Base-by-base conservation (phyloP, 1,140 invertebrate genomes). In the Atta texana region DNA sequence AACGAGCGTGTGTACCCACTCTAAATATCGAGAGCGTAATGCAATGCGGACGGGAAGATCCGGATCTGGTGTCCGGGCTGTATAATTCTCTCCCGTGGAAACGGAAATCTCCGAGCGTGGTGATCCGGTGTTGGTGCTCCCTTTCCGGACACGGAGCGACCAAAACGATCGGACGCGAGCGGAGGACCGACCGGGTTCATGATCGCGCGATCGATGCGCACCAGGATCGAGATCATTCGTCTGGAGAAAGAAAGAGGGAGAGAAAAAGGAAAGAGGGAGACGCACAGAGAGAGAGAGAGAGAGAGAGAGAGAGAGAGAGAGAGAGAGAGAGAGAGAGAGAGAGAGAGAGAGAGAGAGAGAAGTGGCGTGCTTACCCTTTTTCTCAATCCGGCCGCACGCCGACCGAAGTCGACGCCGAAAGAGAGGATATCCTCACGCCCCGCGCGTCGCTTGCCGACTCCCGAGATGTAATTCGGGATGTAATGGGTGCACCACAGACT, bases 351-450 rank as follows among this genome's bases (percentile, higher is more conserved):
- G 3, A 66, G 8, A 39, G 0, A 66, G 18, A 66, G n/a, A 66
- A 34, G 31, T 66, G 63, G 66, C n/a, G 31, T 21, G 66, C 87
- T 86, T 64, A 90, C 89, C 89, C 89, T 90, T 90, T 89, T 90
- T 68, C 71, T 75, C 85, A 59, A 77, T 89, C 72, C 72, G 76
- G 49, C 51, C 59, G 81, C 51, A 74, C 69, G 74, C 61, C 51
- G 39, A 84, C 80, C 63, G 14, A 66, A 59, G 81, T 24, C 69
- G 59, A 76, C 82, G 74, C 59, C 59, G 72, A 72, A 74, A 61
- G 24, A 75, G 5, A 16, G 28, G 1, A 14, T 28, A n/a, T 14
- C 39, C 66, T 68, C n/a, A n/a, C 39, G 39, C n/a, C 66, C 39
- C 39, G 34, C 24, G 21, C 28, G 34, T 44, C 34, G 53, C 80